Evolutionary conservation across 2,888 invertebrate genomes (phyloP).

Genomic region (Bugulina stolonifera): DNA sequence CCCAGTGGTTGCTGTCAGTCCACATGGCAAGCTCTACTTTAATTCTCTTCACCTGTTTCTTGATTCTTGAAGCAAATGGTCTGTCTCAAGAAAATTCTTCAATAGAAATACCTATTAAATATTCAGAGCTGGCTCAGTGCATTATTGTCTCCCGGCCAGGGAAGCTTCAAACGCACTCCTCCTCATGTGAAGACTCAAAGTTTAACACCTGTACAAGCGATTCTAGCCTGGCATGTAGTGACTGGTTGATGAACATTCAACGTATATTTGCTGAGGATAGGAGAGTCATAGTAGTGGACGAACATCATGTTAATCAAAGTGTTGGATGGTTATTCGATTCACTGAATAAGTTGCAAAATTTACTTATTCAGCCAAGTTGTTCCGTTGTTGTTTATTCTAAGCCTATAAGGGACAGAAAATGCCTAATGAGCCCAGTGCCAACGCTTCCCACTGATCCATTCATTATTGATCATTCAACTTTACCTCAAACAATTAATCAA

Average conservation of each 20-base stretch:
- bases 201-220: no score
- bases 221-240: not conserved
- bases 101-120: not conserved
- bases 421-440: slow-evolving; percentile 32
- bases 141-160: no score
- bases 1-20: no score
- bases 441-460: slow-evolving; percentile 26
- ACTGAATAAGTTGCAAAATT: no score
- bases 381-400: slow-evolving; percentile 32
- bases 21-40: no score
- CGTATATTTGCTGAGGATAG: not conserved
- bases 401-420: slow-evolving; percentile 34
- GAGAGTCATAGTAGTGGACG: not conserved
- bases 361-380: not conserved
- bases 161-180: no score
- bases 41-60: no score
- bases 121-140: not conserved
- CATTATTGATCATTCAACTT: slow-evolving; percentile 30
- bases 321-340: no score
- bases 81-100: no score
- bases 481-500: slow-evolving; percentile 33
- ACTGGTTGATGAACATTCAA: not conserved
- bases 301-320: not conserved
- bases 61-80: no score
- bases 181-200: no score